Base-by-base conservation (phyloP, 1,140 invertebrate genomes). In the Temnothorax curvispinosus region DNA sequence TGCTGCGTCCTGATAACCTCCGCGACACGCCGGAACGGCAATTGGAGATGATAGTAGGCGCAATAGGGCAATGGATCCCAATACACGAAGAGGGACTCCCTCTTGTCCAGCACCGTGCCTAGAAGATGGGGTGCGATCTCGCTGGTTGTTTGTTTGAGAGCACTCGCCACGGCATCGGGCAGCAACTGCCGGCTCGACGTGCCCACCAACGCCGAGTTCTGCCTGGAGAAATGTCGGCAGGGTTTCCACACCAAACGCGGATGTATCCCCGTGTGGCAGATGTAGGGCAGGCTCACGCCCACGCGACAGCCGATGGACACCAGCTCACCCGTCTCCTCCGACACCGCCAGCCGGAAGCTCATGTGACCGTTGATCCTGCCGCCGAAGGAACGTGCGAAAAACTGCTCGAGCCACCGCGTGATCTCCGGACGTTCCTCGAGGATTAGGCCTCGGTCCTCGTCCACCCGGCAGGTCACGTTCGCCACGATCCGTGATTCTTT, bases 11-110 rank as follows among this genome's bases (percentile, higher is more conserved):
- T 92, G 35, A 97, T 93, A 71, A 95, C 95, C 1, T 94, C 95
- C 3, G 96, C 91, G 13, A 97, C 94, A 44, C 96, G 96, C 80
- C 95, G 95, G 52, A 98, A 96, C 0, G 97, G 97, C 86, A 97
- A 93, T 90, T 98, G 97, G 80, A 98, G 96, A 91, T 98, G 97
- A 94, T 98, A 98, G 91, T 98, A 98, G 2, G 97, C 97, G 90
- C 97, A 98, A 91, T 98, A 98, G 0, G 98, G 98, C 76, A 98
- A 90, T 0, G 97, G 98, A 91, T 98, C 98, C 97, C 97, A 98
- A 89, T 97, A 97, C 1, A 97, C 96, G 90, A 98, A 98, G 1
- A 98, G 94, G 0, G 97, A 97, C 91, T 98, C 97, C 9, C 97
- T 95, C 95, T 77, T 96, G 93, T 95, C 92, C 65, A 98, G 91